Conservation (phyloP, 2,888 invertebrate species). For the Saturnia pavonia region DNA sequence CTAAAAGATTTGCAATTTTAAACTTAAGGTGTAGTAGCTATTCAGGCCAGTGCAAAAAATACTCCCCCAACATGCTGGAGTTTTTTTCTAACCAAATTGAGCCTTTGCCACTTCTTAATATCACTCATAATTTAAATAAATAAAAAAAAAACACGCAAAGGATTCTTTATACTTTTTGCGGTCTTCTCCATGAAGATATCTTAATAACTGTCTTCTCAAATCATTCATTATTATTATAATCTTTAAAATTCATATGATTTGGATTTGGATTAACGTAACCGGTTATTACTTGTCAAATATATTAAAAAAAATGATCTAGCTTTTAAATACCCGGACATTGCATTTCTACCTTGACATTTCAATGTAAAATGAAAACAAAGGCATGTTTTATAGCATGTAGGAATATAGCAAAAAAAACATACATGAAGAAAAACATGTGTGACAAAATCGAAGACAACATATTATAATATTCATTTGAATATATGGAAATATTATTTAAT, state of each 20-base stretch:
- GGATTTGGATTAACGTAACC: not conserved
- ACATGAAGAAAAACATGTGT: slow-evolving; percentile 22
- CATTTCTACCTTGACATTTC: slow-evolving; percentile 38
- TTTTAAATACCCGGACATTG: slow-evolving; percentile 36
- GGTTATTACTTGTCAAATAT: not conserved
- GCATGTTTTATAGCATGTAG: slow-evolving; percentile 24
- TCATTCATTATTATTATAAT: not conserved
- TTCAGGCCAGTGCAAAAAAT: not conserved
- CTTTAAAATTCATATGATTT: not conserved
- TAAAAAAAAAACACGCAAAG: too few species aligned
- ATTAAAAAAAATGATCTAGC: slow-evolving; percentile 8
- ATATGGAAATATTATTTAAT: too few species aligned
- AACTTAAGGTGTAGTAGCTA: too few species aligned
- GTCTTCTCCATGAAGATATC: not conserved
- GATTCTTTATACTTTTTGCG: not conserved
- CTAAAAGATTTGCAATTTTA: not conserved
- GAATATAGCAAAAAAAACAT: slow-evolving; percentile 22
- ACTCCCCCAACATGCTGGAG: not conserved
- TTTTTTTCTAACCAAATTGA: not conserved
- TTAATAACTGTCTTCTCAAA: not conserved
- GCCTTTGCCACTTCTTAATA: too few species aligned
- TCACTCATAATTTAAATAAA: too few species aligned
- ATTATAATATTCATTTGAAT: not conserved
- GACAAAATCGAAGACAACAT: slow-evolving; percentile 9
- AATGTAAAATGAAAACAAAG: slow-evolving; percentile 22